Evolutionary conservation across 2,113 vertebrate species (phyloP).

Genomic region (Turnix velox): DNA sequence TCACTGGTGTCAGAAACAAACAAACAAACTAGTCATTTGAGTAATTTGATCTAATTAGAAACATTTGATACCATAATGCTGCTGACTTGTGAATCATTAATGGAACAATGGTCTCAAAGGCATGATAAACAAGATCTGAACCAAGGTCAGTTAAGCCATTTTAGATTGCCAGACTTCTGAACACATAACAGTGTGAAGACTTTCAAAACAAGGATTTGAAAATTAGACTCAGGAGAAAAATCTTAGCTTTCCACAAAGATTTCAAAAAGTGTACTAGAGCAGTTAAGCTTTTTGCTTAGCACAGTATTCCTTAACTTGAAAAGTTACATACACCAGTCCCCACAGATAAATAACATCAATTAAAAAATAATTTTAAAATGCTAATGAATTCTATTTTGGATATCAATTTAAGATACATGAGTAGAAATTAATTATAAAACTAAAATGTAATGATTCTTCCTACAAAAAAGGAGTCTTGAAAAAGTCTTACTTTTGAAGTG

Average conservation of each 20-base stretch:
- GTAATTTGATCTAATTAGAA: background rate
- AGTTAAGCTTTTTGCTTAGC: background rate
- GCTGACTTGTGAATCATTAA: background rate
- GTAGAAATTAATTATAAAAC: background rate
- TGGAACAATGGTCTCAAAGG: background rate
- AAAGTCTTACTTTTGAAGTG: background rate
- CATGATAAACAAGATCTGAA: background rate
- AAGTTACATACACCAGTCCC: fast-evolving
- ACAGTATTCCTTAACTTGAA: background rate
- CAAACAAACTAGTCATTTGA: background rate
- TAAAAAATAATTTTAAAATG: background rate
- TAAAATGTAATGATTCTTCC: background rate
- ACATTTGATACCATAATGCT: background rate
- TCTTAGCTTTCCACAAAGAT: background rate
- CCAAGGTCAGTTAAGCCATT: background rate
- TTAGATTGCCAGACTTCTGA: background rate
- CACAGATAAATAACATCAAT: background rate
- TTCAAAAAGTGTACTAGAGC: background rate
- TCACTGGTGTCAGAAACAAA: background rate
- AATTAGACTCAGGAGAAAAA: background rate
- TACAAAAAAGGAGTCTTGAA: background rate
- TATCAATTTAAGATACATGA: background rate
- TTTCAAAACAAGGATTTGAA: background rate
- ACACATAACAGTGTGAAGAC: background rate
- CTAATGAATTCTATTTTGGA: background rate